Evolutionary conservation across 2,888 invertebrate genomes (phyloP).

Genomic region (Sesia apiformis): DNA sequence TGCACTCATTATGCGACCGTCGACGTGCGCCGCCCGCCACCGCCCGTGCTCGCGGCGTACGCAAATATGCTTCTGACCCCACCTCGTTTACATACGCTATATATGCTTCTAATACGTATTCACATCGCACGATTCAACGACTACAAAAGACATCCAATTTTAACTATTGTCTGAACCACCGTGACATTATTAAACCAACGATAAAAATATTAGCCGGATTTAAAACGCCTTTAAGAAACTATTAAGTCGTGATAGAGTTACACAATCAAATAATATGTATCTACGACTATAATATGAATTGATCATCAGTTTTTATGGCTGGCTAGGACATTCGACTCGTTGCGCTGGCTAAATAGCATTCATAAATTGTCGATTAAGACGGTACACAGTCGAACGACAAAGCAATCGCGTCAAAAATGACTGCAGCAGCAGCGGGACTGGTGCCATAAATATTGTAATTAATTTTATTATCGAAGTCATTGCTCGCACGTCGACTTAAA

Average conservation of each 20-base stretch:
- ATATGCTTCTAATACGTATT: slow-evolving; percentile 3
- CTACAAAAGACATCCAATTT: slow-evolving; percentile 2
- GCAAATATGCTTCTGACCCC: slow-evolving; percentile 17
- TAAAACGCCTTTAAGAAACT: not conserved
- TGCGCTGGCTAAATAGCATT: slow-evolving; percentile 36
- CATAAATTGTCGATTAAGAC: slow-evolving; percentile 59
- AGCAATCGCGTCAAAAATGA: slow-evolving; percentile 32
- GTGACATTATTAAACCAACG: not conserved
- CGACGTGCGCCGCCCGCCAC: slow-evolving; percentile 17
- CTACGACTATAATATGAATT: slow-evolving; percentile 35
- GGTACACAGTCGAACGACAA: slow-evolving; percentile 49
- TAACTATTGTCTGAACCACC: not conserved
- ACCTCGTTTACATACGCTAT: slow-evolving; percentile 1
- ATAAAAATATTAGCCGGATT: not conserved
- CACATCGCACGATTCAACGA: slow-evolving; percentile 6
- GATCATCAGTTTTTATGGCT: slow-evolving; percentile 31
- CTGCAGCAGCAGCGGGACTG: slow-evolving; percentile 25
- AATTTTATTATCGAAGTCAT: slow-evolving; percentile 60
- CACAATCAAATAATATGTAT: slow-evolving; percentile 30
- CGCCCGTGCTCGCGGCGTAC: slow-evolving; percentile 12
- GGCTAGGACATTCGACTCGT: slow-evolving; percentile 28
- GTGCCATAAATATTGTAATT: slow-evolving; percentile 61
- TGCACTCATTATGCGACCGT: slow-evolving; percentile 35
- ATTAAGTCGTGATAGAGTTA: not conserved
- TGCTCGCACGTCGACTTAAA: slow-evolving; percentile 59